phyloP scores from a whole-genome alignment of 2,888 invertebrate genomes.

The Chymomyza fuscimana region DNA sequence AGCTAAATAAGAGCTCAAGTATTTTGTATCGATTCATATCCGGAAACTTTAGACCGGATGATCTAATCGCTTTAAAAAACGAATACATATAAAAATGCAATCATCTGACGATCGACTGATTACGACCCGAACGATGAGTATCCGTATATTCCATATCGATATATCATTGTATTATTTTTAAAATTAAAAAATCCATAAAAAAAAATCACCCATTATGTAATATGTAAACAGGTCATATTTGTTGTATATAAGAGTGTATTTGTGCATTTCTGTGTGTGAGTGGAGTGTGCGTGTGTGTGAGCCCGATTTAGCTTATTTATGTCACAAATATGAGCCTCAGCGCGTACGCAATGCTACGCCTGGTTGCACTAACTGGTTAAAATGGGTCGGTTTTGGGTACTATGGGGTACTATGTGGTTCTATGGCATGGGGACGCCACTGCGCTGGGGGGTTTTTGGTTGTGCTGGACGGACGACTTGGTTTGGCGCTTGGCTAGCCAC shows the following conservation, averaged over 20 bases:
- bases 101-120: too few species aligned
- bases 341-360: conserved; percentile 69
- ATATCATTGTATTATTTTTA: not conserved
- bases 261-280: not conserved
- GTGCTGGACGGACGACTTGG: conserved; percentile 21
- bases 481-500: conserved; percentile 46
- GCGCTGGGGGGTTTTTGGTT: conserved; percentile 16
- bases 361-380: conserved; percentile 54
- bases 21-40: too few species aligned
- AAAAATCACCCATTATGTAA: conserved; percentile 12
- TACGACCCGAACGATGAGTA: too few species aligned
- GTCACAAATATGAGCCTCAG: conserved; percentile 69
- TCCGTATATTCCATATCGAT: too few species aligned
- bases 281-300: not conserved
- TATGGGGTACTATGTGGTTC: not conserved
- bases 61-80: too few species aligned
- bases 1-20: too few species aligned
- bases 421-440: not conserved
- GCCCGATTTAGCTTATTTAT: conserved; percentile 65
- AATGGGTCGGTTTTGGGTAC: conserved; percentile 19
- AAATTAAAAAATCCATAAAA: not conserved
- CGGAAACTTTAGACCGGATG: too few species aligned
- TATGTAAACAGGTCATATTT: conserved; percentile 68
- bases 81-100: too few species aligned
- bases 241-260: conserved; percentile 24